phyloP scores from a whole-genome alignment of 2,888 invertebrate genomes.

The Eristalinus aeneus region DNA sequence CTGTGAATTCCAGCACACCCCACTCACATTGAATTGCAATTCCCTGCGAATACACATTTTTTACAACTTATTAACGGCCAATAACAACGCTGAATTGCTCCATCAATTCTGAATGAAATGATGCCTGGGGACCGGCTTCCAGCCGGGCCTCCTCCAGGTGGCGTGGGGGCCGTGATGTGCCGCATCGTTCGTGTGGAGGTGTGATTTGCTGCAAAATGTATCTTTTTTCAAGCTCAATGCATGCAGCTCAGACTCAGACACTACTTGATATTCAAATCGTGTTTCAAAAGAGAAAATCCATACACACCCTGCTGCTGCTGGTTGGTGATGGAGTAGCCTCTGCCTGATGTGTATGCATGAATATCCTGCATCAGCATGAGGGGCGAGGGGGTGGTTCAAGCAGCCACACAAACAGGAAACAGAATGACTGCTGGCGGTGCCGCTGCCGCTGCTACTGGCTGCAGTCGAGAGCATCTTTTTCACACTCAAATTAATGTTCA shows the following conservation, averaged over 20 bases:
- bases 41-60: constrained; percentile 37
- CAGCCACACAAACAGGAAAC: constrained; percentile 60
- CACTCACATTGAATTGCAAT: constrained; percentile 35
- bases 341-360: constrained; percentile 53
- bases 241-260: background rate
- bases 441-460: background rate
- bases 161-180: background rate
- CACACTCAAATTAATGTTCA: constrained; percentile 71
- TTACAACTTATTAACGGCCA: constrained; percentile 62
- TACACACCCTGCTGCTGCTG: constrained; percentile 20
- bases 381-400: background rate
- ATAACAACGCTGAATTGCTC: constrained; percentile 62
- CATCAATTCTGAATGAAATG: constrained; percentile 57
- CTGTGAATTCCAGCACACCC: constrained; percentile 42
- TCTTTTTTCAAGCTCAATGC: constrained; percentile 19
- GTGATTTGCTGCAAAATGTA: constrained; percentile 27
- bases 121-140: background rate
- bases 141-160: background rate
- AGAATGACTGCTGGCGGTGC: constrained; percentile 14
- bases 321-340: constrained; percentile 38
- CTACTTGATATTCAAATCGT: constrained; percentile 68
- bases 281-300: constrained; percentile 51
- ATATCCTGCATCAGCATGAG: constrained; percentile 40
- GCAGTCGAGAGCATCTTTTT: constrained; percentile 57
- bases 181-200: background rate